Conservation (phyloP, 1,140 invertebrate genomes). For the Paramacrobiotus metropolitanus region DNA sequence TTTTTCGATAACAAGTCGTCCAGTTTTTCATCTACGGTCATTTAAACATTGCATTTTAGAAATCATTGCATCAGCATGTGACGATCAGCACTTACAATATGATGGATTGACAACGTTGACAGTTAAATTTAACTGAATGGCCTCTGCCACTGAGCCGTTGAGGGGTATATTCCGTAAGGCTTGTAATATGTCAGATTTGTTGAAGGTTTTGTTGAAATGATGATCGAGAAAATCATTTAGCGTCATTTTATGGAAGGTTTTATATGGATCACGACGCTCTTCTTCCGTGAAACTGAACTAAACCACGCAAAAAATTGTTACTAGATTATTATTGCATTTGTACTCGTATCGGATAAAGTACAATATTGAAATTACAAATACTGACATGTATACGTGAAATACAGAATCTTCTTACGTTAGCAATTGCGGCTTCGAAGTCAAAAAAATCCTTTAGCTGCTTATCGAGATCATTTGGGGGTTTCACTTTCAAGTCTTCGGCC, state of each 20-base stretch:
- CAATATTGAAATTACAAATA: no score
- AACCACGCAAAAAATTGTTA: neutral
- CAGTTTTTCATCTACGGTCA: neutral
- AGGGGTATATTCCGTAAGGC: neutral
- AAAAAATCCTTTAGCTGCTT: neutral
- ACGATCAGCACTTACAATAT: no score
- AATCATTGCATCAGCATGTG: no score
- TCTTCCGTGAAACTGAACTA: neutral
- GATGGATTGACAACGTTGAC: neutral
- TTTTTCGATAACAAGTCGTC: neutral
- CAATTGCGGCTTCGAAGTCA: conserved; percentile 3
- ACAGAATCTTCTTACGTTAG: neutral
- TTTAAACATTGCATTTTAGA: no score
- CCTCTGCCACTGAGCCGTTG: neutral
- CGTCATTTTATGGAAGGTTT: conserved; percentile 1
- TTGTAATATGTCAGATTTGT: neutral
- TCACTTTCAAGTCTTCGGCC: neutral
- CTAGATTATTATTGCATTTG: no score
- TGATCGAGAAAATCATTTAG: neutral
- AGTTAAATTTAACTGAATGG: neutral
- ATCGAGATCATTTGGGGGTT: neutral
- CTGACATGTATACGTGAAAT: neutral
- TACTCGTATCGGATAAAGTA: no score
- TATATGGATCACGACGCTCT: neutral
- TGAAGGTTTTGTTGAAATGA: neutral